Conservation (phyloP, 2,797 vertebrate species). For the Eulemur albifrons region DNA sequence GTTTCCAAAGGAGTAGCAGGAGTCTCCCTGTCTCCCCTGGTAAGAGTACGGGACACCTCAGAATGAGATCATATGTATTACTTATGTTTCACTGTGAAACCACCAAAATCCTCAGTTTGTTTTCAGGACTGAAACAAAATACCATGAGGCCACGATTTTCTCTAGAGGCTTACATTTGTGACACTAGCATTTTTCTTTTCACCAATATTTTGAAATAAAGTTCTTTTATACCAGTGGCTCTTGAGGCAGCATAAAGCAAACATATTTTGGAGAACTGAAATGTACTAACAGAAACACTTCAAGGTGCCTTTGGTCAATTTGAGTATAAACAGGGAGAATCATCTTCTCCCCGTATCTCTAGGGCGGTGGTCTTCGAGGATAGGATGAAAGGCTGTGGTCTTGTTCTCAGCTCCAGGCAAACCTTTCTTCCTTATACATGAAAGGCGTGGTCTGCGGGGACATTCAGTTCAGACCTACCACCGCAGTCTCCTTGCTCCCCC, state of each 20-base stretch:
- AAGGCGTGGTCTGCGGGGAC: neutral
- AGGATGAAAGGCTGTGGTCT: neutral
- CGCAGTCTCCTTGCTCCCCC: neutral
- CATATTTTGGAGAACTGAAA: constrained; percentile 55
- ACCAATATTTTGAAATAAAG: constrained; percentile 70
- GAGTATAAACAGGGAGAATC: neutral
- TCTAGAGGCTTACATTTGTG: constrained; percentile 72
- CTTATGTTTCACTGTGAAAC: constrained; percentile 26
- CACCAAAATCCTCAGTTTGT: constrained; percentile 60
- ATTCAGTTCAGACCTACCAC: neutral
- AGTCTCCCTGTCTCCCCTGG: neutral
- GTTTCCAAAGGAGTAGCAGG: neutral
- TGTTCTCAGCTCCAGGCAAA: neutral
- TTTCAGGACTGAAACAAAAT: constrained; percentile 74
- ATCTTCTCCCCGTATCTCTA: neutral
- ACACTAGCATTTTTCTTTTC: constrained; percentile 68
- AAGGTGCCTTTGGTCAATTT: neutral
- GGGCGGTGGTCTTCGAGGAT: neutral
- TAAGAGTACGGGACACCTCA: neutral
- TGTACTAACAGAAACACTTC: neutral
- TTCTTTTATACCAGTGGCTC: constrained; percentile 71
- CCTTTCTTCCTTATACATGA: neutral
- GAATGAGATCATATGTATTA: constrained; percentile 23
- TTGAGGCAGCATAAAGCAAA: constrained; percentile 71
- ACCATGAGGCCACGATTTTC: constrained; percentile 64